Conservation (phyloP, 2,888 invertebrate genomes). For the Ectemnius cavifrons region DNA sequence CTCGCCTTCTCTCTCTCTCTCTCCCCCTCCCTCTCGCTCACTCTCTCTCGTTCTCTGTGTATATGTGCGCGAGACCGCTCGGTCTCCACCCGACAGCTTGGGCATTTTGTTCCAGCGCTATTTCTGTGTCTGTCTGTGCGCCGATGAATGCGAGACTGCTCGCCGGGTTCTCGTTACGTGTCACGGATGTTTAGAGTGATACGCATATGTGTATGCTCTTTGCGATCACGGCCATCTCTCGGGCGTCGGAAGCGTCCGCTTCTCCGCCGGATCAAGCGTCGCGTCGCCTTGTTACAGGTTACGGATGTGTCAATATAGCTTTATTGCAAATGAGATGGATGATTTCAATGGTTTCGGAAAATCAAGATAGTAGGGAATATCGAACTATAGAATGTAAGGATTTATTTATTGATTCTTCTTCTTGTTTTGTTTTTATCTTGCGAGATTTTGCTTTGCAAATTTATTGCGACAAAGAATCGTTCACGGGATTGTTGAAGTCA, state of each 20-base stretch:
- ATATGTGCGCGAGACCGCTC: neutral
- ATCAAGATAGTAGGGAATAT: too few species aligned
- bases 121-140: constrained; percentile 33
- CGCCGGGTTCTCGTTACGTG: constrained; percentile 64
- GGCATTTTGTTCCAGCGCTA: constrained; percentile 39
- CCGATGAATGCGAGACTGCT: constrained; percentile 53
- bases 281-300: constrained; percentile 46
- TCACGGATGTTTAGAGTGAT: constrained; percentile 65
- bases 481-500: too few species aligned
- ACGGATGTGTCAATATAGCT: neutral
- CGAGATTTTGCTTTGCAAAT: too few species aligned
- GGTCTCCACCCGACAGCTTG: constrained; percentile 12
- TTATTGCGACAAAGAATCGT: too few species aligned
- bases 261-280: constrained; percentile 51
- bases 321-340: too few species aligned
- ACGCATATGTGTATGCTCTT: constrained; percentile 55
- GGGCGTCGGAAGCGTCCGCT: constrained; percentile 40
- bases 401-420: too few species aligned
- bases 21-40: neutral
- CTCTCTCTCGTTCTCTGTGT: neutral
- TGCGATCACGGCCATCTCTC: constrained; percentile 57
- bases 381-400: too few species aligned
- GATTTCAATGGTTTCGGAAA: too few species aligned
- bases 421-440: too few species aligned
- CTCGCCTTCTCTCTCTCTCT: neutral